Evolutionary conservation across 2,797 vertebrate species (phyloP), one percentile per base, ranked within the genome.

Genomic region (Neostethus bicornis): DNA sequence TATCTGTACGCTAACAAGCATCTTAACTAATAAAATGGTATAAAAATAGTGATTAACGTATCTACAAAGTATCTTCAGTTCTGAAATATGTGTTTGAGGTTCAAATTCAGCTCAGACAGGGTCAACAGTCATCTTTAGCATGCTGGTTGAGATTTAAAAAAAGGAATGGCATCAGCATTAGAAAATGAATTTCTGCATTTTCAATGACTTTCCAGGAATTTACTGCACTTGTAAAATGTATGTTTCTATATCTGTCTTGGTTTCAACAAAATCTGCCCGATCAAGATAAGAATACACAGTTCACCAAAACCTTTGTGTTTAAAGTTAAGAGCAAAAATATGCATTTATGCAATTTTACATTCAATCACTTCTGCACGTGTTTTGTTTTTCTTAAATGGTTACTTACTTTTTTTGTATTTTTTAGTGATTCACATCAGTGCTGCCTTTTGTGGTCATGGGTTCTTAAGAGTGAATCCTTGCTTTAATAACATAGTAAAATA

Each of bases 401-500:
- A 10, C 2, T 26, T 28, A 28, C 28, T 9, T 28, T 28, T 9
- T 9, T 26, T 7, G 13, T 5, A 23, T 42, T 42, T 21, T n/a
- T 11, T 11, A 34, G 13, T n/a, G 14, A 21, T 12, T 21, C 10
- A 41, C 16, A 17, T 12, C 19, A 23, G 20, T 13, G 39, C 39
- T 12, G 6, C 42, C 58, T 7, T 48, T 7, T 20, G 10, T 19
- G 13, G 4, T 24, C 20, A 31, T 17, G n/a, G 28, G 17, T 0
- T 56, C 32, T 37, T 12, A 8, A 32, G 21, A 2, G 43, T 37
- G 28, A 47, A 55, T 9, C 31, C 52, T n/a, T 25, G 32, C 54
- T 66, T 62, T 52, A 25, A 53, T 34, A 35, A 35, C 68, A 17
- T 44, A 32, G 5, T n/a, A 34, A 69, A 66, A 28, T 51, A 1